Evolutionary conservation across 2,888 invertebrate species (phyloP), one percentile per base, ranked within the genome.

Genomic region (Acleris sparsana): DNA sequence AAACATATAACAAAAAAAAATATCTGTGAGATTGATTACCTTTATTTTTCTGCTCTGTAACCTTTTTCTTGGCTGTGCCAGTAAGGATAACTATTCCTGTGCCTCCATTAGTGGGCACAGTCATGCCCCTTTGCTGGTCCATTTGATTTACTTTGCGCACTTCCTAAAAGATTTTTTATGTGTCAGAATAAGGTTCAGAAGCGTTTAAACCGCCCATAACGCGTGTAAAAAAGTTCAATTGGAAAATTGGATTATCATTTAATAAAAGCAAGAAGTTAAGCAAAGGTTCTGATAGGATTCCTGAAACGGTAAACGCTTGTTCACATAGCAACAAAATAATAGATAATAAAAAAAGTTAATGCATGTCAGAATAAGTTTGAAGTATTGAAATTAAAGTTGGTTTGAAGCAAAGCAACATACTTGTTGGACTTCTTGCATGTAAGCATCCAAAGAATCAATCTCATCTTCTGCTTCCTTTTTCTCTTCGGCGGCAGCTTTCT

Each of bases 401-500:
- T 11, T 33, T 33, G 11, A 33, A 33, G 13, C 13, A 39, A 33
- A 39, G 16, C 16, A 20, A 56, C 46, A 22, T 75, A 94, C 94
- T 75, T 94, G 94, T 75, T 94, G 94, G 0, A 94, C 94, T 90
- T 96, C 97, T 87, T 96, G 95, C 99, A 99, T 99, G 82, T 96
- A 99, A 6, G 99, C 99, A 94, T 99, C 99, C 33, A 99, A 90
- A 0, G 99, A 97, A 93, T 99, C 99, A 55, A 97, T 95, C 82
- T 98, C 98, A 70, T 97, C 97, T 73, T 95, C 96, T 69, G 91
- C 93, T 62, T 85, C 89, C 53, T 87, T 85, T 60, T 87, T 89
- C 48, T 87, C 90, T 60, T 83, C 84, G 53, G 85, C 90, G 53
- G 88, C 80, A 88, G 94, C 79, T 74, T 88, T 90, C 65, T 95